Conservation (phyloP, 2,797 vertebrate genomes). For the Periophthalmus magnuspinnatus region DNA sequence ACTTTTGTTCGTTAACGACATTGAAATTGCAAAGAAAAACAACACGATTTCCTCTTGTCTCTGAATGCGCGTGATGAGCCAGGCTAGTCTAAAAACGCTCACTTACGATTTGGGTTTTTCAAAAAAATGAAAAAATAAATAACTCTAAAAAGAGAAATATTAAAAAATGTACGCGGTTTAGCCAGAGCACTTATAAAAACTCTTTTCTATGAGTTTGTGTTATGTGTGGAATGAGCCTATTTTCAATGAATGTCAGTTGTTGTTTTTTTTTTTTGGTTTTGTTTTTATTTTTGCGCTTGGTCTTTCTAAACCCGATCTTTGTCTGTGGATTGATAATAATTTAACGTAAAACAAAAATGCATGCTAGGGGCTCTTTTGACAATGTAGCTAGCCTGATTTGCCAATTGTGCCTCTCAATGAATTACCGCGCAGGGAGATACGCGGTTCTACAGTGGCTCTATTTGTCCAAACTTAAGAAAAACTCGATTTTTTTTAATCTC, state of each 20-base stretch:
- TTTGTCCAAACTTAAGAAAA: slow-evolving; percentile 48
- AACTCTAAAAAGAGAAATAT: slow-evolving; percentile 53
- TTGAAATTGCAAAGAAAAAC: background rate
- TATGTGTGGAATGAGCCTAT: slow-evolving; percentile 60
- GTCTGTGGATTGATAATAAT: slow-evolving; percentile 53
- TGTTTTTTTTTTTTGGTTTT: slow-evolving; percentile 53
- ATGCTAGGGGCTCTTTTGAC: slow-evolving; percentile 72
- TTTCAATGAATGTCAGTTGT: slow-evolving; percentile 71
- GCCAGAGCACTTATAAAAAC: slow-evolving; percentile 79
- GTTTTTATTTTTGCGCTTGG: slow-evolving; percentile 59
- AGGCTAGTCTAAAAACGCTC: slow-evolving; percentile 26
- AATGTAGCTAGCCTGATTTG: slow-evolving; percentile 79
- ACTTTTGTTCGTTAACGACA: background rate
- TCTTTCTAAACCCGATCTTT: slow-evolving; percentile 50
- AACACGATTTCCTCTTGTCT: background rate
- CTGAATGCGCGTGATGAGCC: background rate
- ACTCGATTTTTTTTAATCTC: too few relatives aligned
- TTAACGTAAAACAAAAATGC: slow-evolving; percentile 61
- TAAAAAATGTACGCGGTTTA: slow-evolving; percentile 63
- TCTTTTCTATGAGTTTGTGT: slow-evolving; percentile 58
- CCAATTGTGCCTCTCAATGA: slow-evolving; percentile 84
- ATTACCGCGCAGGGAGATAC: slow-evolving; percentile 69
- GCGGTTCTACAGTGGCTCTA: slow-evolving; percentile 57
- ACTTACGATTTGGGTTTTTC: slow-evolving; percentile 47
- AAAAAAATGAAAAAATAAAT: slow-evolving; percentile 39